Evolutionary conservation across 2,113 vertebrate genomes (phyloP).

Genomic region (Channa argus): DNA sequence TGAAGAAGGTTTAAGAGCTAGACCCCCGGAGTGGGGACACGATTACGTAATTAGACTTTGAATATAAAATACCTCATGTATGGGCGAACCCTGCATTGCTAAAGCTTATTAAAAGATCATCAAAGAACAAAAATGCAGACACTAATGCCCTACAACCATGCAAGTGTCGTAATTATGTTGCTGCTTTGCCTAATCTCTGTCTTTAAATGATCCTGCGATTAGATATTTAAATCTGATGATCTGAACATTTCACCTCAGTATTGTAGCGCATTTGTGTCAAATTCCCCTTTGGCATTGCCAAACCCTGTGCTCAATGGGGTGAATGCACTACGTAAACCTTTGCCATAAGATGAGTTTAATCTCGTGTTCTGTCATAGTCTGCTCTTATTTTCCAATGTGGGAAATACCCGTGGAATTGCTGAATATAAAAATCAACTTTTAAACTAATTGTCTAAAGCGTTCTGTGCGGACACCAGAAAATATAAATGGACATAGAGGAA

Average conservation of each 20-base stretch:
- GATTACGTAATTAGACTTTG: conserved; percentile 71
- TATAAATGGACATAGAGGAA: not conserved
- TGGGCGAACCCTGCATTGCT: conserved; percentile 38
- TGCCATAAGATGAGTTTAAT: conserved; percentile 28
- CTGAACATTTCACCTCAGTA: conserved; percentile 69
- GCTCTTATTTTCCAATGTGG: not conserved
- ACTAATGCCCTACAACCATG: conserved; percentile 70
- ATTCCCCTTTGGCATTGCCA: conserved; percentile 63
- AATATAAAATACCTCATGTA: conserved; percentile 67
- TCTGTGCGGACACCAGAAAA: no score
- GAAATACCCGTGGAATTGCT: not conserved
- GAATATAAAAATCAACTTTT: conserved; percentile 7
- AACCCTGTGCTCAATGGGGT: conserved; percentile 67
- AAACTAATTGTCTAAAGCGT: not conserved
- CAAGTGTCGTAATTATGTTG: conserved; percentile 71
- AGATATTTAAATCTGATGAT: conserved; percentile 78
- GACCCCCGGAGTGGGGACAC: no score
- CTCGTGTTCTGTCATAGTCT: not conserved
- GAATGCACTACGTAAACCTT: conserved; percentile 68
- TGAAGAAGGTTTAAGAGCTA: no score
- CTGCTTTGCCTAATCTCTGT: conserved; percentile 71
- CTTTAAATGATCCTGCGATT: conserved; percentile 75
- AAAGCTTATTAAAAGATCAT: conserved; percentile 69
- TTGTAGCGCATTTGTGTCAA: conserved; percentile 61
- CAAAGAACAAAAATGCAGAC: conserved; percentile 65